Base-by-base conservation (phyloP, 2,888 invertebrate species). In the Synanthedon tipuliformis region DNA sequence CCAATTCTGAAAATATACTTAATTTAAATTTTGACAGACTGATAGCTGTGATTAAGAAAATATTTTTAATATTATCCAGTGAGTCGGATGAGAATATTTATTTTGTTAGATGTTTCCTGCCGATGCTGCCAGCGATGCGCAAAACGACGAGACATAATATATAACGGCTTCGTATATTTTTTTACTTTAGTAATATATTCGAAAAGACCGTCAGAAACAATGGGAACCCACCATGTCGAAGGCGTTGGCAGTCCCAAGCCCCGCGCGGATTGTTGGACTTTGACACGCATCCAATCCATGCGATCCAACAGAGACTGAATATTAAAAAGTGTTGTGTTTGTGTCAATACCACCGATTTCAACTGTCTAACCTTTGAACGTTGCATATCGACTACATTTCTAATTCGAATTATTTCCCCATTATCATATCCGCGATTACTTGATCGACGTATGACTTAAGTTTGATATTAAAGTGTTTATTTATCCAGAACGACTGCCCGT, bases 1-100 rank as follows among this genome's bases (percentile, higher is more conserved):
- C 76, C 83, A 81, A 80, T 82, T 86, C 84, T 85, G 85, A 85
- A 63, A 34, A 87, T 87, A 86, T 87, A 87, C 86, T 87, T 87
- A 87, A 87, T 87, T 87, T 86, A 87, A 87, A 87, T 86, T 87
- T 80, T 83, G 79, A 85, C 87, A 87, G 87, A 87, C 87, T 87
- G 87, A 87, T 86, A 86, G 83, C 86, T 87, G 87, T 87, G 87
- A 87, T 87, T 86, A 86, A 84, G 82, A 86, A 81, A 83, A 86
- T 86, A 86, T 87, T 86, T 84, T 85, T 85, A 86, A 86, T 86
- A 86, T 82, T 82, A 81, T 86, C 87, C 87, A 87, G 87, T 86
- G 87, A 85, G 81, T 85, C 83, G 83, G 83, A 81, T 83, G 79
- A 79, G 72, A 81, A 81, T 85, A 84, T 85, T 86, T 84, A 85